Conservation (phyloP, 2,797 vertebrate species). For the Adrianichthys oophorus region DNA sequence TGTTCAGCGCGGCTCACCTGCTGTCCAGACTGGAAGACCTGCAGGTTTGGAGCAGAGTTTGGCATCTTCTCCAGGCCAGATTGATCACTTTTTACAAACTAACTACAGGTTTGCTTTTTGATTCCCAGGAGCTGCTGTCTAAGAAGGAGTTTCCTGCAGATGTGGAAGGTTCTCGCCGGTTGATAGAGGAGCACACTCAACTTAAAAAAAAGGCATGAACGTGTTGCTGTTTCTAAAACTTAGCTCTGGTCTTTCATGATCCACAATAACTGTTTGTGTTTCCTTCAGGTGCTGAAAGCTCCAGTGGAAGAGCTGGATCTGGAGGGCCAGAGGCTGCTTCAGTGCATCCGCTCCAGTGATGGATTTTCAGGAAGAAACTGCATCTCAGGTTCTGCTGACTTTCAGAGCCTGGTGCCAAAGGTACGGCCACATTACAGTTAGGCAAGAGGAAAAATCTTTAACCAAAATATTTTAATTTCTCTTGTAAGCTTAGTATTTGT, state of each 20-base stretch:
- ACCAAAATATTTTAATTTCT: no score
- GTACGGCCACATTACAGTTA: constrained; percentile 20
- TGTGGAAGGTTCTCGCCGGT: constrained; percentile 91
- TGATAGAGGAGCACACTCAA: constrained; percentile 96
- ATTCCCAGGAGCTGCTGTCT: constrained; percentile 87
- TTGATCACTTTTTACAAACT: neutral
- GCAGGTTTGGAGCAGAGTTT: constrained; percentile 62
- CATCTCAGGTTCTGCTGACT: constrained; percentile 96
- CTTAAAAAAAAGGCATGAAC: constrained; percentile 89
- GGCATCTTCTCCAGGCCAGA: neutral
- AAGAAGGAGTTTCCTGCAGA: constrained; percentile 97
- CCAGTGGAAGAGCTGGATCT: constrained; percentile 94
- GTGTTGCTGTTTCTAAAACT: neutral
- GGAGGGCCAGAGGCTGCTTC: constrained; percentile 93
- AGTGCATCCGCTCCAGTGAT: constrained; percentile 93
- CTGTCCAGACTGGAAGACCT: constrained; percentile 93
- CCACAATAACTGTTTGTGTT: neutral
- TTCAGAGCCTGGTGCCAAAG: constrained; percentile 98
- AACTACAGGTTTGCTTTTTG: neutral
- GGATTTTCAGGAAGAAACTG: constrained; percentile 96
- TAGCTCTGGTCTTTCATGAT: neutral
- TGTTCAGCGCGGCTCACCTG: constrained; percentile 91
- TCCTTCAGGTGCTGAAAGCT: constrained; percentile 74
- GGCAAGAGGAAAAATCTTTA: no score
- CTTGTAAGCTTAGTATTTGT: no score